Percentiles rank a stretch among this genome's conserved stretches.
Conservation (phyloP, 2,888 invertebrate genomes). For the Noctua comes region DNA sequence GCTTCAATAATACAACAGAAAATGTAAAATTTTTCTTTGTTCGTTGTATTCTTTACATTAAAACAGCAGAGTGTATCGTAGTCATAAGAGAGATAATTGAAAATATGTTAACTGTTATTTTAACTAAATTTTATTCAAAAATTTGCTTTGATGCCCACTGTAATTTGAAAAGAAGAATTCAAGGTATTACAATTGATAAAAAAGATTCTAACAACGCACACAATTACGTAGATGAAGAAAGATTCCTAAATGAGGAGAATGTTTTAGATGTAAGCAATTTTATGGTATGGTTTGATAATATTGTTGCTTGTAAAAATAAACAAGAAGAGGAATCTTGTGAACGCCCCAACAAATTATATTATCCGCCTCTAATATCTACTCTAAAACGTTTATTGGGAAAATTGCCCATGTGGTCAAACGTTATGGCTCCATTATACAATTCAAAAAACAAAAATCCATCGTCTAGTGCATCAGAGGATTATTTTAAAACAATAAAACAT, state of each 20-base stretch:
- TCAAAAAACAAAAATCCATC: too few species aligned
- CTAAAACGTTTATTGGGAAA: too few species aligned
- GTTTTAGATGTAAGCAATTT: conserved; percentile 44
- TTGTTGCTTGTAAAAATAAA: conserved; percentile 41
- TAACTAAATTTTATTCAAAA: conserved; percentile 44
- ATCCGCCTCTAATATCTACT: too few species aligned
- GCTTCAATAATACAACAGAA: conserved; percentile 48
- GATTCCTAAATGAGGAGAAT: conserved; percentile 43
- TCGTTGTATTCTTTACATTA: conserved; percentile 42
- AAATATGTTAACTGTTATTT: too few species aligned
- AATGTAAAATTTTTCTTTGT: conserved; percentile 43
- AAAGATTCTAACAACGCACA: conserved; percentile 41
- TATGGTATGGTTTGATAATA: conserved; percentile 44
- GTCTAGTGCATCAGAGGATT: conserved; percentile 14
- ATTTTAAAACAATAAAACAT: conserved; percentile 45
- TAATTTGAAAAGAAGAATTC: conserved; percentile 44
- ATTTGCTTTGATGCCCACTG: conserved; percentile 37
- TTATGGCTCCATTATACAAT: too few species aligned
- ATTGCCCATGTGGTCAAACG: too few species aligned
- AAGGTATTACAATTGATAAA: conserved; percentile 41
- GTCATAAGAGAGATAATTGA: too few species aligned
- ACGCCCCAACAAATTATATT: conserved; percentile 14
- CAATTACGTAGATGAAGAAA: conserved; percentile 38
- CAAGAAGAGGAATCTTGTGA: conserved; percentile 45
- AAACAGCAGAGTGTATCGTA: too few species aligned